Evolutionary conservation across 1,140 invertebrate genomes (phyloP), one percentile per base, ranked within the genome.

Genomic region (Conus ventricosus): DNA sequence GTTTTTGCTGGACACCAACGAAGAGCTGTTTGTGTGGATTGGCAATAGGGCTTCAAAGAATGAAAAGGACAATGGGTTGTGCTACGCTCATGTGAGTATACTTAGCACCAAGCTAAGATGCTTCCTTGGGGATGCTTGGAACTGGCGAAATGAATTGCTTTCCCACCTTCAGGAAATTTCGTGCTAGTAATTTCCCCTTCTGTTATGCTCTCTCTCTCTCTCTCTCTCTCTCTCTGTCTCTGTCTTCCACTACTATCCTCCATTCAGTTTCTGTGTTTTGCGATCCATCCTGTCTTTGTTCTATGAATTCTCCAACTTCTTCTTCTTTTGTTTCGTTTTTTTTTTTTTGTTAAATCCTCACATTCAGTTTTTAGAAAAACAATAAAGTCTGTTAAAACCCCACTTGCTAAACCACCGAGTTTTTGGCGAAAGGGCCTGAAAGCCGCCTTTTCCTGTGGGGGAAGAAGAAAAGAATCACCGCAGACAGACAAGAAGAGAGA

Each of bases 1-100:
- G 1, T 99, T 98, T 94, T 96, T 99, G 60, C 94, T 99, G 23
- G 97, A 98, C 91, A 96, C 97, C 0, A 95, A 96, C 7, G 95
- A 96, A 20, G 93, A 93, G 8, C 95, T 98, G 80, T 97, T 97
- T 92, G 96, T 98, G 15, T 98, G 98, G 97, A 96, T 97, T 57
- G 98, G 98, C 11, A 95, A 96, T 71, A 95, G 96, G 27, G 96
- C 97, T 10, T 97, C 97, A 91, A 94, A 96, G 0, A 89, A 88
- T 54, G 95, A 95, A 88, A 93, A 91, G 67, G 90, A 89, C 75
- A 94, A 94, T 87, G 94, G 93, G 1, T 88, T 95, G 88, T 87
- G 89, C 11, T 94, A 95, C 88, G 95, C 94, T 57, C 95, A 95
- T 89, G 95, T 95, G 91, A 94, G 93, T 93, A 84, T 25, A 55